A percentile compares a stretch with the other conserved stretches of the same genome.
Conservation (phyloP, 2,113 vertebrate species). For the Alouatta palliata region DNA sequence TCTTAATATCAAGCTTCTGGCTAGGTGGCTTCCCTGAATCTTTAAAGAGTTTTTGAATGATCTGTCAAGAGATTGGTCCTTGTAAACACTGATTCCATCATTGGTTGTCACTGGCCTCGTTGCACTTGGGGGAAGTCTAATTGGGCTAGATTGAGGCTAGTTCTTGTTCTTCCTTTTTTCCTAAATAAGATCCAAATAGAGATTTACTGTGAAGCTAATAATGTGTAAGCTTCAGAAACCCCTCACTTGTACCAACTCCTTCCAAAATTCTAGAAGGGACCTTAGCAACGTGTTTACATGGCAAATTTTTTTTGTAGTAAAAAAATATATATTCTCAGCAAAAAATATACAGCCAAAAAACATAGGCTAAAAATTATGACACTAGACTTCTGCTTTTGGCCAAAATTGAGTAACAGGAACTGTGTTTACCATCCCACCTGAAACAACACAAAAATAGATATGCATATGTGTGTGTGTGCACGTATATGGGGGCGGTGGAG, state of each 20-base stretch:
- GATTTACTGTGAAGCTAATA: not conserved
- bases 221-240: not conserved
- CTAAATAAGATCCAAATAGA: not conserved
- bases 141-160: not conserved
- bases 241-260: not conserved
- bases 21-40: not conserved
- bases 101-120: not conserved
- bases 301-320: not conserved
- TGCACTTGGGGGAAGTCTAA: not conserved
- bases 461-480: not conserved
- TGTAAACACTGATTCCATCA: not conserved
- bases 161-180: not conserved
- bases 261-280: not conserved
- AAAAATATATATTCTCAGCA: not conserved
- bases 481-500: not conserved
- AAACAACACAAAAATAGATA: not conserved
- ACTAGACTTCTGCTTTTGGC: not conserved
- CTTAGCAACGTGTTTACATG: not conserved
- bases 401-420: not conserved
- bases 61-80: not conserved
- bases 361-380: not conserved
- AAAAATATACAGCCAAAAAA: not conserved
- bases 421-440: not conserved
- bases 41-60: not conserved
- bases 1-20: not conserved